A percentile compares a stretch with the other conserved stretches of the same genome.
Conservation (phyloP, 2,888 invertebrate genomes). For the Dyspetes luteomarginatus region DNA sequence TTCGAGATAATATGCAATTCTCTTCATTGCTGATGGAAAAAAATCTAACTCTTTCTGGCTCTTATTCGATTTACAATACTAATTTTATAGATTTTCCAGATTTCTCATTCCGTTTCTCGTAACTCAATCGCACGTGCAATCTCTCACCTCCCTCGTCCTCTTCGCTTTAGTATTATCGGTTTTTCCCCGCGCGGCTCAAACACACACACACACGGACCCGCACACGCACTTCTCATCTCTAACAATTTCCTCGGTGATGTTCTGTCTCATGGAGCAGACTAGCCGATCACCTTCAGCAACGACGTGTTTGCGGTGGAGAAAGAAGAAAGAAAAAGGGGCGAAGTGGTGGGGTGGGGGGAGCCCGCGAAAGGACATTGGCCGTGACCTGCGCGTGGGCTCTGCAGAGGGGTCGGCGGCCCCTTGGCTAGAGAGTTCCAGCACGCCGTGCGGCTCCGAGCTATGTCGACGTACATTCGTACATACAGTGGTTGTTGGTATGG, state of each 20-base stretch:
- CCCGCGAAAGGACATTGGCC: conserved; percentile 80
- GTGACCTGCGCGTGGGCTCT: conserved; percentile 78
- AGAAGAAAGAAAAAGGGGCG: background rate
- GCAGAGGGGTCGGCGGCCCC: conserved; percentile 80
- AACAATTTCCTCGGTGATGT: conserved; percentile 51
- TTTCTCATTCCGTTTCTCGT: conserved; percentile 28
- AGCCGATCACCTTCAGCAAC: conserved; percentile 63
- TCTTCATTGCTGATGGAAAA: background rate
- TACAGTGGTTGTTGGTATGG: conserved; percentile 57
- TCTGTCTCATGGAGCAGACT: conserved; percentile 55
- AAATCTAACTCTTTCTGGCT: background rate
- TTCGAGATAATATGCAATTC: background rate
- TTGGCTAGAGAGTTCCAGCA: conserved; percentile 69
- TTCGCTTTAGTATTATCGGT: conserved; percentile 33
- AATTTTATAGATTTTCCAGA: background rate
- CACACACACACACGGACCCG: too few relatives aligned
- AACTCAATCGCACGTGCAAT: conserved; percentile 50
- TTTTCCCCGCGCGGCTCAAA: too few relatives aligned
- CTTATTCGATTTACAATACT: background rate
- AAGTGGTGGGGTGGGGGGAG: conserved; percentile 12
- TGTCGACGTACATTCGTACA: conserved; percentile 69
- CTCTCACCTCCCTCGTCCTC: conserved; percentile 33
- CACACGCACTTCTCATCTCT: conserved; percentile 17
- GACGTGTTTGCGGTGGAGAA: background rate
- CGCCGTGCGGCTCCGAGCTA: conserved; percentile 59